Evolutionary conservation across 2,113 vertebrate species (phyloP), one percentile per base, ranked within the genome.

Genomic region (Vicugna pacos): DNA sequence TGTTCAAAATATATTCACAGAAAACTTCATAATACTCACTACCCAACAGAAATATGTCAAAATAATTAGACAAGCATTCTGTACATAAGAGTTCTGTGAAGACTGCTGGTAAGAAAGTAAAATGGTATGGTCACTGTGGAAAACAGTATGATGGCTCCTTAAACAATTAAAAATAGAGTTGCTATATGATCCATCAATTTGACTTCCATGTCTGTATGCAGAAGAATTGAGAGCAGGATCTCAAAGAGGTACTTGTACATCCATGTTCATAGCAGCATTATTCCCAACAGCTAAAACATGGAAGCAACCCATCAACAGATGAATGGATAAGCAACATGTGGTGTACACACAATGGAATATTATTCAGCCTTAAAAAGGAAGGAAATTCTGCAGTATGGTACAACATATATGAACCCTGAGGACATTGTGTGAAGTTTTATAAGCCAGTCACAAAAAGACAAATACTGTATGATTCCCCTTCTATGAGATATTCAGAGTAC

Each of bases 1-100:
- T 54, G 17, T 72, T 96, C 70, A 75, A 92, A 94, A 89, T 58
- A 8, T 16, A 69, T 38, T 77, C 42, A 64, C 24, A 70, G 81
- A 86, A 93, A 94, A 85, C 54, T 81, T 85, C 30, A 89, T 17
- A 81, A 79, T 72, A 64, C 26, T 73, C 56, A 79, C 60, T 91
- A 60, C 81, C 94, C 91, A 72, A 22, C 7, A 96, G 35, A 35
- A 86, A 91, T 62, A 83, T 86, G 65, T 97, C 94, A 96, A 96
- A 97, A 96, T 95, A 94, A 96, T 94, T 91, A 95, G 85, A 96
- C 72, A 93, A 93, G 67, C 28, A 79, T 62, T 85, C 79, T n/a
- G 8, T 64, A 75, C 35, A 58, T 72, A 72, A 85, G 72, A 95
- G 88, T 32, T 75, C 81, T 81, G 10, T 65, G 54, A 60, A 88